Conservation (phyloP, 37 sponge, comb jelly and placozoan genomes). For the Cladorhizidae sp. region DNA sequence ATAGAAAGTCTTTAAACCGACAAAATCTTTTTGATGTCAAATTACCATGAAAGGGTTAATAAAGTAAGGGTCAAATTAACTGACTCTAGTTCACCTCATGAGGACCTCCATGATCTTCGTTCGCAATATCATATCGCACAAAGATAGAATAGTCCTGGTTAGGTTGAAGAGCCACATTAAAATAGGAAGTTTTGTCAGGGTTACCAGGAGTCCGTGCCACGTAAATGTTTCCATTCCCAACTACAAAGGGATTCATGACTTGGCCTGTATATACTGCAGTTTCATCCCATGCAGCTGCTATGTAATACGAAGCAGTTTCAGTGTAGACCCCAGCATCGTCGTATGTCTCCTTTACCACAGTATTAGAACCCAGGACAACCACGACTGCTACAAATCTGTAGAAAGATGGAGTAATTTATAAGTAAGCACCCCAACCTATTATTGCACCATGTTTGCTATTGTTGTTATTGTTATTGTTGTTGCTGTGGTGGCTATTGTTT, state of each 20-base stretch:
- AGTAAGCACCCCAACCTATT: too few species aligned
- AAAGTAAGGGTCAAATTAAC: too few species aligned
- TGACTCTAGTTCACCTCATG: neutral
- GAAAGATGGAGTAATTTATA: too few species aligned
- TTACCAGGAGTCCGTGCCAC: neutral
- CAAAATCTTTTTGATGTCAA: too few species aligned
- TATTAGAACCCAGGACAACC: neutral
- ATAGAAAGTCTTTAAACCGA: too few species aligned
- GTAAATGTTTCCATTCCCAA: conserved; percentile 28
- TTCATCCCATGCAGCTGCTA: conserved; percentile 50
- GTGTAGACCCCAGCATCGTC: conserved; percentile 12
- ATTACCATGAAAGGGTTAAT: too few species aligned
- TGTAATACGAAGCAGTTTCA: neutral
- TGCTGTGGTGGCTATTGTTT: too few species aligned
- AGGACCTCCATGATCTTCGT: conserved; percentile 3
- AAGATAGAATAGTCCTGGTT: conserved; percentile 25
- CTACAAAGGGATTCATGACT: conserved; percentile 13
- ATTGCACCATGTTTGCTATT: too few species aligned
- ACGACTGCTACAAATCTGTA: conserved; percentile 37
- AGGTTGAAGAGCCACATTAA: conserved; percentile 4
- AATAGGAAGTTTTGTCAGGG: neutral
- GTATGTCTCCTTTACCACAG: neutral
- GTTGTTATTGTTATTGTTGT: too few species aligned
- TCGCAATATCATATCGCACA: conserved; percentile 20
- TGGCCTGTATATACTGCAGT: neutral